phyloP scores from a whole-genome alignment of 2,113 vertebrate species.

The Phalacrocorax brasilianus region DNA sequence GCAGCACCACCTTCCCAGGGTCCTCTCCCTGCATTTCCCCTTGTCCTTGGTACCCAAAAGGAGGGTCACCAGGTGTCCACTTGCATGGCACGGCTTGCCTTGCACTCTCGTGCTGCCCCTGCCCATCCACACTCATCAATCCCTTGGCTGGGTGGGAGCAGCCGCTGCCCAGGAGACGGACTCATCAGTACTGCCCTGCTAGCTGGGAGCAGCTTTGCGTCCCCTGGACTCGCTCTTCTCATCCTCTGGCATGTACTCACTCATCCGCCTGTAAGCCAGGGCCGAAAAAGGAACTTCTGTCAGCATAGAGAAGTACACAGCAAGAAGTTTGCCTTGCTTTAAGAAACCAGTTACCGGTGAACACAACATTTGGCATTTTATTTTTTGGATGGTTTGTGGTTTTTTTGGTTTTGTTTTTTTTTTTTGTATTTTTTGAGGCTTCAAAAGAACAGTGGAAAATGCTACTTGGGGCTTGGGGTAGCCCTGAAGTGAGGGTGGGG shows the following conservation, averaged over 20 bases:
- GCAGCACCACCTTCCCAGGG: background rate
- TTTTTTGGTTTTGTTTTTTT: no score
- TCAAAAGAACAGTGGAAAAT: background rate
- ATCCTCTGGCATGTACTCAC: background rate
- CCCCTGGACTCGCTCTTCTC: fast-evolving
- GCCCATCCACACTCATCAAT: background rate
- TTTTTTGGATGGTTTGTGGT: background rate
- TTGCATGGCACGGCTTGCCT: fast-evolving
- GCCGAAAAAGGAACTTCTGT: background rate
- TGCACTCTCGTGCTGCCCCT: background rate
- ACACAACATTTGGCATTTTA: background rate
- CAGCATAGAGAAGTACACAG: fast-evolving
- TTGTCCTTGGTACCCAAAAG: background rate
- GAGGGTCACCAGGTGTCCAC: background rate
- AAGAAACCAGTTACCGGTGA: background rate
- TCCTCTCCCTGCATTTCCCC: background rate
- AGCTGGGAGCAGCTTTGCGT: background rate
- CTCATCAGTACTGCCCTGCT: background rate
- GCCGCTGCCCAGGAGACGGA: background rate
- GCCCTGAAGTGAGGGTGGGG: fast-evolving
- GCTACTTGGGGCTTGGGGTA: background rate
- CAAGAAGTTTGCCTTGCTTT: background rate
- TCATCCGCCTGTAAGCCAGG: background rate
- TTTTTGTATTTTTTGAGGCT: background rate
- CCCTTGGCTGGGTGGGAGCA: fast-evolving